Base-by-base conservation (phyloP, 30 jellyfish, hydroid and myxozoan species). In the Hydractinia symbiolongicarpus region DNA sequence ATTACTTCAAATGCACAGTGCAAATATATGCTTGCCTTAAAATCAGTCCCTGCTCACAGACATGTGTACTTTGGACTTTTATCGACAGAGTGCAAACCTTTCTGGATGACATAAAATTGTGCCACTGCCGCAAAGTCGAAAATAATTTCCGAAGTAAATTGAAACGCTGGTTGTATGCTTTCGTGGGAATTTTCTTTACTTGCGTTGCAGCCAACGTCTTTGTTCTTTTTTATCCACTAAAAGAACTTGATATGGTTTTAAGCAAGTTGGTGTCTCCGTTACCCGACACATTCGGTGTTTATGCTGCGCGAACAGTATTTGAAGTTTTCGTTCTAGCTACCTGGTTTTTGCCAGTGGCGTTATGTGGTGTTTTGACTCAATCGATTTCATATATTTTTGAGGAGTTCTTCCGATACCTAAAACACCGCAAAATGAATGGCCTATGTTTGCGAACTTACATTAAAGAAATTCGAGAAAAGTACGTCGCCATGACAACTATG, bases 331-430 rank as follows among this genome's bases (percentile, higher is more conserved):
- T 51, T 4, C 40, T 64, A n/a, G 80, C 60, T 71, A 58, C 60
- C 9, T 71, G 53, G 56, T 71, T 71, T 71, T 71, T 71, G 60
- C 80, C 80, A 7, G 9, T 40, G 9, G 80, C 80, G 53, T 15
- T 71, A 10, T 30, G 60, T 30, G 80, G 80, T 71, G 19, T 17
- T 13, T 17, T 58, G 19, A 58, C 19, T 11, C 69, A 58, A 58
- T 11, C 69, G 19, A 13, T 58, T 13, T 17, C 15, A 13, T 58
- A 58, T 58, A 58, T 17, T 1, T 58, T 58, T 3, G 19, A 58
- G 15, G 69, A 58, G 19, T 58, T 11, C 19, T 58, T 11, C 69
- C 15, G 69, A 17, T 58, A 58, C 44, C 44, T 30, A 30, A 30
- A 30, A 30, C 44, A 30, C 44, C 44, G 44, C 44, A 30, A 30